phyloP scores from a whole-genome alignment of 2,797 vertebrate genomes.

The Tenualosa ilisha region DNA sequence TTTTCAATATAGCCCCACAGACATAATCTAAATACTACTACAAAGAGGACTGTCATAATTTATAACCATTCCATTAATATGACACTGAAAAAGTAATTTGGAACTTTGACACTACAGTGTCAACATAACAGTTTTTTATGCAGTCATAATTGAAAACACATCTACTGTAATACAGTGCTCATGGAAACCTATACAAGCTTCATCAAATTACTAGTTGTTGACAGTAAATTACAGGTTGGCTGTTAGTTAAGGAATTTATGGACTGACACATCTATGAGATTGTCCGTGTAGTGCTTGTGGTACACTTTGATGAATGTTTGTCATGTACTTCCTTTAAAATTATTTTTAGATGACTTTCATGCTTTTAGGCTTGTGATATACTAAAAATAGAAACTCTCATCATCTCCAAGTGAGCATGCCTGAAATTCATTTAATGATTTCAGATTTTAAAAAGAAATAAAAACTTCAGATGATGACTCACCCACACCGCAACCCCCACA shows the following conservation, averaged over 20 bases:
- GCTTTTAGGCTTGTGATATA: neutral
- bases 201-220: neutral
- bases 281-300: neutral
- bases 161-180: neutral
- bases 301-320: neutral
- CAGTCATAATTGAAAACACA: neutral
- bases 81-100: neutral
- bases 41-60: too few species aligned
- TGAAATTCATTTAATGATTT: neutral
- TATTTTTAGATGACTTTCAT: neutral
- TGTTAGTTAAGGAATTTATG: neutral
- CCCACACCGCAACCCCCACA: neutral
- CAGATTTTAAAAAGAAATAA: neutral
- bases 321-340: neutral
- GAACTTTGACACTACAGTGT: neutral
- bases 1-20: too few species aligned
- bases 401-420: neutral
- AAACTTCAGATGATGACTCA: constrained; percentile 15
- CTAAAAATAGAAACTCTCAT: neutral
- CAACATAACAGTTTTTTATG: neutral
- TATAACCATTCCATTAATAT: too few species aligned
- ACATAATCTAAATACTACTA: too few species aligned
- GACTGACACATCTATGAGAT: neutral
- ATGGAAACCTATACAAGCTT: neutral
- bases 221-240: neutral